Base-by-base conservation (phyloP, 1,140 invertebrate genomes). In the Sycobia sp. region DNA sequence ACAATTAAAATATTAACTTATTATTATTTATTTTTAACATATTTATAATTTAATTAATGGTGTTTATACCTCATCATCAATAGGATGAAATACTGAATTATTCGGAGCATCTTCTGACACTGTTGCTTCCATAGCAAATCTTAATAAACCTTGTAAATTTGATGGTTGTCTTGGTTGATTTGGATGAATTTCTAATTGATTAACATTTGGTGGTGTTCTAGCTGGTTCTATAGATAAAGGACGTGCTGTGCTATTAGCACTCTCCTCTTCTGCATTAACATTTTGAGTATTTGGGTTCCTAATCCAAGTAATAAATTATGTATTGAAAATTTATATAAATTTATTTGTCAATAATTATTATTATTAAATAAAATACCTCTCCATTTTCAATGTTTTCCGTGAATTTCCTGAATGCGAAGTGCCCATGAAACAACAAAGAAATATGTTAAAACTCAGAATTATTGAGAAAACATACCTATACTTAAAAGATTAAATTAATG, bases 71-170 rank as follows among this genome's bases (percentile, higher is more conserved):
- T 88, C 85, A 74, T 86, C 83, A 74, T 88, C 85, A 75, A 89
- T 78, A 2, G 86, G 83, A 18, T 76, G 69, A 14, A 84, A 69
- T 2, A 73, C 66, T 9, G 82, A 78, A 39, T 76, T 70, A 14
- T 77, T 73, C 0, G 85, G 77, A 1, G 83, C 78, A 76, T 86
- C 83, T 73, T 88, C 86, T 54, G 75, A 67, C 68, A 83, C 82
- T 5, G 85, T 85, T 8, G 86, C 86, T 69, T 89, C 86, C 82
- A 88, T 84, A 4, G 86, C 85, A 78, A 86, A 89, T 62, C 84
- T 79, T 2, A 90, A 75, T 3, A 90, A 71, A 29, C 87, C 87
- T 80, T 89, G 83, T 22, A 84, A 72, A 72, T 78, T 76, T 29
- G 71, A 68, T 18, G 80, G 78, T 61, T 80, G 81, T 16, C 76